Percentiles rank a stretch among this genome's conserved stretches.
phyloP scores from a whole-genome alignment of 2,113 vertebrate species.

The Nothoprocta perdicaria region DNA sequence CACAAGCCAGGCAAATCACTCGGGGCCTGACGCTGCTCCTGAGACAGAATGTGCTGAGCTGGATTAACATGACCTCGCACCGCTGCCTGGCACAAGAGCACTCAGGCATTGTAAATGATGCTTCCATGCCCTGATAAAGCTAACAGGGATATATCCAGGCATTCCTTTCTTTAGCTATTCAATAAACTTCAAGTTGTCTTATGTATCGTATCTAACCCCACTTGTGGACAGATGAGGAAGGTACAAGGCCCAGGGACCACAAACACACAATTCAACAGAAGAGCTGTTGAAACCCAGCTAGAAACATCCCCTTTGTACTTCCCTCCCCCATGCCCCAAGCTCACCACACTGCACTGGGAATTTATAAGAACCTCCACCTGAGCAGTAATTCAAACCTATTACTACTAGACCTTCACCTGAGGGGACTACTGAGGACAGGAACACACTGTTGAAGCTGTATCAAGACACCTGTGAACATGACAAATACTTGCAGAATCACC shows the following conservation, averaged over 20 bases:
- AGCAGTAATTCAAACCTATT: too few relatives aligned
- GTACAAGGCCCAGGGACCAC: not conserved
- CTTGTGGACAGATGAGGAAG: not conserved
- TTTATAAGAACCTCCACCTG: not conserved
- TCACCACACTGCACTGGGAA: not conserved
- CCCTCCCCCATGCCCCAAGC: not conserved
- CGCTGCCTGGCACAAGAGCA: not conserved
- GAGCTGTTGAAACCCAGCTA: not conserved
- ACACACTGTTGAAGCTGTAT: not conserved
- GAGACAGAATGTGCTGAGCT: not conserved
- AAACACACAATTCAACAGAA: not conserved
- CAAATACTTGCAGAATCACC: not conserved
- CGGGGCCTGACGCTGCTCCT: not conserved
- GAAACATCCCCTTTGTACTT: not conserved
- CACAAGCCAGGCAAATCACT: not conserved
- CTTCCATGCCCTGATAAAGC: not conserved
- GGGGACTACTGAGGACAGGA: not conserved
- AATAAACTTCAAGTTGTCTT: not conserved
- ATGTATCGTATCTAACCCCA: not conserved
- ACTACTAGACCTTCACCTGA: not conserved
- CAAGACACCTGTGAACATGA: not conserved
- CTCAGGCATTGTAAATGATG: not conserved
- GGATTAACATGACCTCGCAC: not conserved
- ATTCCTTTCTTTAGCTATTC: not conserved
- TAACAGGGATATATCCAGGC: not conserved